These are phyloP conservation scores for Artemisiospiza belli DNA, from an alignment of 2,113 vertebrate genomes.

Conservation along the genomic window DNA sequence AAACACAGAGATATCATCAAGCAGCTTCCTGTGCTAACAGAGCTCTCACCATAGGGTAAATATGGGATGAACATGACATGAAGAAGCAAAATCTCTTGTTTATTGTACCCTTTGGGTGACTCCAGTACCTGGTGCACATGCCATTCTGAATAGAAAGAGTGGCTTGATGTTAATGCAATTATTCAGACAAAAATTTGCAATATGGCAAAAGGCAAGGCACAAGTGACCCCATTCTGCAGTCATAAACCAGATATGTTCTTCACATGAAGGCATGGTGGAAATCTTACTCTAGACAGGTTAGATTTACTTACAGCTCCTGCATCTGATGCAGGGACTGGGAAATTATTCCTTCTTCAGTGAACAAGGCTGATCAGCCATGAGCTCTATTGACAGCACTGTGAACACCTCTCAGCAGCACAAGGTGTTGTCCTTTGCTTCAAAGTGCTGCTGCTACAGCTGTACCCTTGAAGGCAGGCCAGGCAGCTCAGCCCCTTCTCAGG, in stretches of 20 bases:
- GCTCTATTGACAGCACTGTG: background rate
- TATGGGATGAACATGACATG: background rate
- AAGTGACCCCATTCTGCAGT: background rate
- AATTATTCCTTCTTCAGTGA: background rate
- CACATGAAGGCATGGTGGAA: background rate
- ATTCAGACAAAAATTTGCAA: slow-evolving; percentile 8
- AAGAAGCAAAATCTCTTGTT: slow-evolving; percentile 34
- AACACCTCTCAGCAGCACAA: background rate
- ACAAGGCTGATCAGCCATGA: background rate
- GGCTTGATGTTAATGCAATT: background rate
- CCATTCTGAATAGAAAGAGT: background rate
- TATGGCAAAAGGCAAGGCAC: background rate
- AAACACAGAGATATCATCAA: slow-evolving; percentile 40
- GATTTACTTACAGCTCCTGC: background rate
- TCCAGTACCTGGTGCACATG: background rate
- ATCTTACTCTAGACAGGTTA: background rate
- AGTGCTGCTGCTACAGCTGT: background rate
- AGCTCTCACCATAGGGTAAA: slow-evolving; percentile 34
- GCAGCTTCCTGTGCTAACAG: slow-evolving; percentile 41
- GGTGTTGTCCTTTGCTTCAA: background rate
- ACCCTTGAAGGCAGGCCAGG: background rate
- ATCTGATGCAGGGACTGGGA: background rate
- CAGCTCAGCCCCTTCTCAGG: background rate
- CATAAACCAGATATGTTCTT: background rate
- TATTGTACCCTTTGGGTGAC: background rate